Percentiles rank a stretch among this genome's conserved stretches.
Conservation (phyloP, 2,888 invertebrate genomes). For the Dasysyrphus tricinctus region DNA sequence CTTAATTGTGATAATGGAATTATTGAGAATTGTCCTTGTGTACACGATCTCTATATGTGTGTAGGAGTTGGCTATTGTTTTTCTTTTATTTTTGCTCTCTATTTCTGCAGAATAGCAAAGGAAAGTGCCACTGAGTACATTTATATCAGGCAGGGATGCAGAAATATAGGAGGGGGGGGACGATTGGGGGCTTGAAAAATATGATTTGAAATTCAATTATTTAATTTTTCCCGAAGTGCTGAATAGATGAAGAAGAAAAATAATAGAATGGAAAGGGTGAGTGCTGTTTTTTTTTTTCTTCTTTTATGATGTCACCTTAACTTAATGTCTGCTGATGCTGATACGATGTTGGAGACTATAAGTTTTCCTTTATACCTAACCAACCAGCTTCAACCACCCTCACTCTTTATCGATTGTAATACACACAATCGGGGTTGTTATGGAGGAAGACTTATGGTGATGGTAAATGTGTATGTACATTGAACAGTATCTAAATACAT, state of each 20-base stretch:
- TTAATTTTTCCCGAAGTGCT: conserved; percentile 32
- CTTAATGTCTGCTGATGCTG: conserved; percentile 49
- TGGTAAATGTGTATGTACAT: background rate
- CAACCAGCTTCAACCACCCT: background rate
- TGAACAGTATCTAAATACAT: background rate
- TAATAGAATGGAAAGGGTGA: background rate
- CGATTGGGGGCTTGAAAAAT: background rate
- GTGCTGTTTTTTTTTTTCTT: background rate
- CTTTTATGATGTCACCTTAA: conserved; percentile 60
- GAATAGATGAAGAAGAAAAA: background rate
- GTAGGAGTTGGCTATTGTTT: conserved; percentile 40
- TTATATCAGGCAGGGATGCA: no score
- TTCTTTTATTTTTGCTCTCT: background rate
- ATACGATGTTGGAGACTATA: conserved; percentile 34
- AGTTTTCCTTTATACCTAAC: background rate
- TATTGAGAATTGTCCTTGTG: conserved; percentile 35
- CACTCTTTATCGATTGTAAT: conserved; percentile 36
- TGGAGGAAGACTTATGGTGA: conserved; percentile 12
- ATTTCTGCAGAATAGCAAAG: conserved; percentile 31
- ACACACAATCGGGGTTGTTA: conserved; percentile 21
- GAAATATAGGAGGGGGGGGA: background rate
- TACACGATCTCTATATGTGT: background rate
- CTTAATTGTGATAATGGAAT: conserved; percentile 63
- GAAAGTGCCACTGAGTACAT: conserved; percentile 23
- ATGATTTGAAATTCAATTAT: conserved; percentile 66